These are phyloP conservation scores for Chamaea fasciata DNA, from an alignment of 2,113 vertebrate genomes.

Conservation along the genomic window DNA sequence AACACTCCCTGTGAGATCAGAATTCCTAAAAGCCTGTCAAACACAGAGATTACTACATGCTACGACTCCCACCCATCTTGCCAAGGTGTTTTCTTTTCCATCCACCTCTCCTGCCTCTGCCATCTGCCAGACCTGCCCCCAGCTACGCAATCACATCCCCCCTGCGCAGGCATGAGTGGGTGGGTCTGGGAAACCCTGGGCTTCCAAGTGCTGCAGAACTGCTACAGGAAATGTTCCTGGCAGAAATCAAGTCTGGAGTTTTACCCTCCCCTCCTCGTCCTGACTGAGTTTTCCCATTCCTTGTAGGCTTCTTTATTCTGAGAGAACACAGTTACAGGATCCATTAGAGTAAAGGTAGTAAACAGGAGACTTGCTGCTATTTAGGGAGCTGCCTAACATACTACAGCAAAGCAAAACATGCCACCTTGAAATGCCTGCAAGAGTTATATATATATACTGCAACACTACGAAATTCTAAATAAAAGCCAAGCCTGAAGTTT, in stretches of 20 bases:
- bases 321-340: background rate
- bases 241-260: background rate
- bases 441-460: background rate
- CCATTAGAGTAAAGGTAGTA: background rate
- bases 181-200: background rate
- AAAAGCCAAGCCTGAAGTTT: background rate
- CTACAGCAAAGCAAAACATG: background rate
- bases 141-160: background rate
- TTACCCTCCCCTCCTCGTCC: background rate
- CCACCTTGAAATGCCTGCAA: background rate
- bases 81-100: background rate
- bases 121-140: background rate
- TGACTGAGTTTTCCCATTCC: background rate
- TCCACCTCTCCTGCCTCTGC: background rate
- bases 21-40: background rate
- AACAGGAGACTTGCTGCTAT: background rate
- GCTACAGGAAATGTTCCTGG: background rate
- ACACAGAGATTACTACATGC: background rate
- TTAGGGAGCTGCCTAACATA: background rate
- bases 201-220: background rate
- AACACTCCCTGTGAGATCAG: background rate
- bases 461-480: background rate
- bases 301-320: background rate
- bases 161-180: background rate
- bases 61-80: background rate